These are phyloP conservation scores for Chamaea fasciata DNA, from an alignment of 2,113 vertebrate genomes.

Conservation along the genomic window DNA sequence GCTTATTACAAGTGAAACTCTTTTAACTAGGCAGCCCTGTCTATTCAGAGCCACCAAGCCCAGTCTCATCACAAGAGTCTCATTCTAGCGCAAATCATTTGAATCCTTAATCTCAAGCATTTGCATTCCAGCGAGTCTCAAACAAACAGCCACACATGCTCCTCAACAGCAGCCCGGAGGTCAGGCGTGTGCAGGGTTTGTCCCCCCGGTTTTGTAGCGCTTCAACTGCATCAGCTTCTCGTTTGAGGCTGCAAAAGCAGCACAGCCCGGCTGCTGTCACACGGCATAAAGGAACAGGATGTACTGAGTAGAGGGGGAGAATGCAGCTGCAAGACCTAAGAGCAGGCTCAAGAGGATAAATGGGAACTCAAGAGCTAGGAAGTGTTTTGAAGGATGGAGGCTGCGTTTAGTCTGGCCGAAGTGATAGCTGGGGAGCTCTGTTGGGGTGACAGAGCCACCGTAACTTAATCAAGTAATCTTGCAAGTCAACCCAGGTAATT, in stretches of 20 bases:
- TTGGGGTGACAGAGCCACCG: accelerated
- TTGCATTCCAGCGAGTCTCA: constrained; percentile 31
- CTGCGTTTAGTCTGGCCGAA: neutral
- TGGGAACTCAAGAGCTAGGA: neutral
- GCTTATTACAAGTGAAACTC: neutral
- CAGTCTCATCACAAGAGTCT: neutral
- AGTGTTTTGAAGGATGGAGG: neutral
- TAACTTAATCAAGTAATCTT: neutral
- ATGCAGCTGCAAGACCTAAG: neutral
- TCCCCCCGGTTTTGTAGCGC: neutral
- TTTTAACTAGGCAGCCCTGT: neutral
- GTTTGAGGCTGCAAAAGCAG: neutral
- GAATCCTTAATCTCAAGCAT: constrained; percentile 24
- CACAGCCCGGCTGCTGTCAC: neutral
- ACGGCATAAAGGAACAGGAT: neutral
- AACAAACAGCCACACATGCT: constrained; percentile 11
- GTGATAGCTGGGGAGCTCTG: neutral
- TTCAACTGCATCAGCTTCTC: neutral
- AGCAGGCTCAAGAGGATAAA: neutral
- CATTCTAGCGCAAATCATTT: constrained; percentile 25
- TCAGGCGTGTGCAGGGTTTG: neutral
- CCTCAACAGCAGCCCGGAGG: neutral
- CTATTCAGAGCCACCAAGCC: neutral
- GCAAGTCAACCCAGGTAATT: neutral
- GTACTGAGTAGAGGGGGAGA: neutral